A percentile compares a stretch with the other conserved stretches of the same genome.
Evolutionary conservation across 2,113 vertebrate genomes (phyloP).

Genomic region (Platysteira castanea): DNA sequence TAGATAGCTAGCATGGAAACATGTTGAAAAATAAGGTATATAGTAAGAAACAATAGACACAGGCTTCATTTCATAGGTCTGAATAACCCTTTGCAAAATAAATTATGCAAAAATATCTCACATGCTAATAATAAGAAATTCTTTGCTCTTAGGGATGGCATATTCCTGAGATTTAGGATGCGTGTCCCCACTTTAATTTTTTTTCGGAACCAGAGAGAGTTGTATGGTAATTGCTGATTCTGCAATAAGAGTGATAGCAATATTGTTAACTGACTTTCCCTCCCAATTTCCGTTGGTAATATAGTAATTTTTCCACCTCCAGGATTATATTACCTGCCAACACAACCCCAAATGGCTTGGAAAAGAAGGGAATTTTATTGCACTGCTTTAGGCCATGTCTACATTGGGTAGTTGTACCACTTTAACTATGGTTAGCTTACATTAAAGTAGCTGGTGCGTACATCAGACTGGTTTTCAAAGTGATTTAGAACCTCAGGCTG

Average conservation of each 20-base stretch:
- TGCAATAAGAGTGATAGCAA: not conserved
- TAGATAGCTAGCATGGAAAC: not conserved
- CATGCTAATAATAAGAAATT: not conserved
- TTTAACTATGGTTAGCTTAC: not conserved
- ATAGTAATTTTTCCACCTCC: conserved; percentile 11
- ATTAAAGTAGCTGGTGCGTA: not conserved
- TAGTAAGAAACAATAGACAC: not conserved
- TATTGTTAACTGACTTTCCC: not conserved
- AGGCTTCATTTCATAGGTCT: not conserved
- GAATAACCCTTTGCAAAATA: not conserved
- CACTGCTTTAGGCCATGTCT: conserved; percentile 24
- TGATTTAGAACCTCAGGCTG: conserved; percentile 6
- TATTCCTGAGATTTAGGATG: not conserved
- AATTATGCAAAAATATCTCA: not conserved
- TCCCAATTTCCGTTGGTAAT: not conserved
- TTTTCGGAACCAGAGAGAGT: not conserved
- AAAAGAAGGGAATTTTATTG: conserved; percentile 39
- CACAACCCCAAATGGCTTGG: conserved; percentile 6
- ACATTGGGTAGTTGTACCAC: not conserved
- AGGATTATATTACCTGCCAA: conserved; percentile 8
- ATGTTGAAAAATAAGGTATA: not conserved
- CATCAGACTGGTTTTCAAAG: not conserved
- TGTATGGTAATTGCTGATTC: not conserved
- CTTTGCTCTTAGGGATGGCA: not conserved
- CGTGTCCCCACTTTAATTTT: not conserved